Base-by-base conservation (phyloP, 2,113 vertebrate genomes). In the Phainopepla nitens region DNA sequence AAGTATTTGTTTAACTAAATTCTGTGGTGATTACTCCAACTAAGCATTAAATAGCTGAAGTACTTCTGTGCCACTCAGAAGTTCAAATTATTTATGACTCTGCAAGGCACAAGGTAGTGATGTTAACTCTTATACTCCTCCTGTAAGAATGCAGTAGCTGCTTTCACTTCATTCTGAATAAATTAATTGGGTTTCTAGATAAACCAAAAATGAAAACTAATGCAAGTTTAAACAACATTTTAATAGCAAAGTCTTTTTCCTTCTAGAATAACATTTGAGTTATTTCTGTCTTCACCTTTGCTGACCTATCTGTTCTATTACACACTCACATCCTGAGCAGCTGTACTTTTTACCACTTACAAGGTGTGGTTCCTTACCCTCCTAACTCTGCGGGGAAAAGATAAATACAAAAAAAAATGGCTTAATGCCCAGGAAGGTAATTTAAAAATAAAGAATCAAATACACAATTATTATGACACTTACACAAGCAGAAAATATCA, bases 401-500 rank as follows among this genome's bases (percentile, higher is more conserved):
- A 95, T 73, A 97, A 96, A 94, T 49, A 80, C 50, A 9, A 76
- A 85, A 92, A 92, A 92, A 93, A 87, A 92, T n/a, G 96, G 94
- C 96, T 92, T 83, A 60, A 75, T 83, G 95, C 93, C 91, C 93
- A 97, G 94, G 89, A 94, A 95, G 88, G 90, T 79, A 21, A 96
- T 96, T 96, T 96, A 81, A 97, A 97, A 97, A 91, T 65, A 97
- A 96, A 93, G 93, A 96, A 84, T 96, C 54, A 5, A 97, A 95
- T 94, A 96, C 92, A 96, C 91, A 96, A 92, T 93, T 96, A 97
- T 97, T 96, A 95, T 96, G 97, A 96, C 91, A 94, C 88, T 95
- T 94, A 96, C 78, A 91, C 96, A 96, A 96, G 95, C 93, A 93
- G 92, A 95, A 97, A 97, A 93, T 96, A 97, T 97, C 96, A 95